These are phyloP conservation scores for Malthinus flaveolus DNA, from an alignment of 2,888 invertebrate genomes.

Conservation along the genomic window DNA sequence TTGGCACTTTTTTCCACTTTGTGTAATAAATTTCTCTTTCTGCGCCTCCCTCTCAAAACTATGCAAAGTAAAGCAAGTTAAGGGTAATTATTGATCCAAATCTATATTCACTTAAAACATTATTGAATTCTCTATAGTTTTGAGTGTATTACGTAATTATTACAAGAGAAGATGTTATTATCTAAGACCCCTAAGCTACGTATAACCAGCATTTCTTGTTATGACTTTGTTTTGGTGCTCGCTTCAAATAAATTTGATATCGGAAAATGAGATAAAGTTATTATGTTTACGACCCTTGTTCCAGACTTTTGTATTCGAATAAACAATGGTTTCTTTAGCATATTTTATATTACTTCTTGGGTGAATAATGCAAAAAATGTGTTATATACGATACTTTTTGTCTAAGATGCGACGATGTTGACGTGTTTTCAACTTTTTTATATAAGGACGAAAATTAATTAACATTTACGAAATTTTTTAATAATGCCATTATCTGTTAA, in stretches of 20 bases:
- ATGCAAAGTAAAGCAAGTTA: too few species aligned
- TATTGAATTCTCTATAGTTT: too few species aligned
- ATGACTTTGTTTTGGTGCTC: slow-evolving; percentile 47
- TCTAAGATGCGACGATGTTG: slow-evolving; percentile 16
- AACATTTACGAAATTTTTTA: too few species aligned
- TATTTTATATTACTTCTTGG: slow-evolving; percentile 20
- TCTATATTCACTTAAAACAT: too few species aligned
- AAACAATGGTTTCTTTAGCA: slow-evolving; percentile 26
- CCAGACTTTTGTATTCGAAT: slow-evolving; percentile 27
- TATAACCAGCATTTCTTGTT: slow-evolving; percentile 44
- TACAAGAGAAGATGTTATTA: slow-evolving; percentile 26
- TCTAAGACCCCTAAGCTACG: slow-evolving; percentile 33
- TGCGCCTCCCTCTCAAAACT: too few species aligned
- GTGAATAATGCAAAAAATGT: slow-evolving; percentile 24
- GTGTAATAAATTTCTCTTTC: too few species aligned
- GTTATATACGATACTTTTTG: slow-evolving; percentile 24
- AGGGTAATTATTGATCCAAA: too few species aligned
- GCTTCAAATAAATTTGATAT: slow-evolving; percentile 44
- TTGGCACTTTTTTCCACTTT: too few species aligned
- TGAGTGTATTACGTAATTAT: background rate
- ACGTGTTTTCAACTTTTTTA: slow-evolving; percentile 13
- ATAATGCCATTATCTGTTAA: too few species aligned
- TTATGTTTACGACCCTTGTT: slow-evolving; percentile 26
- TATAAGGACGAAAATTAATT: background rate
- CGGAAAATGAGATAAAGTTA: slow-evolving; percentile 27